phyloP scores from a whole-genome alignment of 1,140 invertebrate genomes.

The Conopomorpha cramerella region DNA sequence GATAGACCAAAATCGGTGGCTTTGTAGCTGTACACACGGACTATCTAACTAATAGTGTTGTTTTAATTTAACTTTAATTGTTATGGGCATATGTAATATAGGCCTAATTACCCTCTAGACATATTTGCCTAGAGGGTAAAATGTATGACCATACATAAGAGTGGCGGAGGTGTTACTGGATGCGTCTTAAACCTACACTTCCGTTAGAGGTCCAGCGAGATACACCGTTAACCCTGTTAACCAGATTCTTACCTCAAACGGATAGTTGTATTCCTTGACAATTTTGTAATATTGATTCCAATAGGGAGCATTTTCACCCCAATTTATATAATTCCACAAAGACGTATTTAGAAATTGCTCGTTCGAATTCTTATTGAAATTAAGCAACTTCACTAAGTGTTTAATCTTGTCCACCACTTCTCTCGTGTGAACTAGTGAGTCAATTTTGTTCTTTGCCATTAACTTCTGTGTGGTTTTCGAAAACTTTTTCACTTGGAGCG shows the following conservation, averaged over 20 bases:
- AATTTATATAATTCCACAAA: conserved; percentile 41
- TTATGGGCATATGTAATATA: too few relatives aligned
- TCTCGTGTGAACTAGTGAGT: conserved; percentile 20
- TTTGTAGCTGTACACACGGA: too few relatives aligned
- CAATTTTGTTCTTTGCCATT: conserved; percentile 33
- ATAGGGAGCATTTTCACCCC: conserved; percentile 46
- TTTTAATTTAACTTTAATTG: too few relatives aligned
- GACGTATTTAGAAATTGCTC: conserved; percentile 7
- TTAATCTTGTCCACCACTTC: conserved; percentile 34
- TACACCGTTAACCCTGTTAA: too few relatives aligned
- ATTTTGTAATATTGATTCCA: conserved; percentile 51
- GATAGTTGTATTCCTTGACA: conserved; percentile 39
- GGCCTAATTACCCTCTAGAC: too few relatives aligned
- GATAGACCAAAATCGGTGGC: too few relatives aligned
- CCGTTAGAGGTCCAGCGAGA: too few relatives aligned
- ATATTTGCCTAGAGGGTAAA: too few relatives aligned
- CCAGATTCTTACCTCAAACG: conserved; percentile 50
- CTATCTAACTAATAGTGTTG: too few relatives aligned
- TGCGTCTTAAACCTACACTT: too few relatives aligned
- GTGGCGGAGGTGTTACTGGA: too few relatives aligned
- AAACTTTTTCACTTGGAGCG: conserved; percentile 33
- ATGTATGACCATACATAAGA: too few relatives aligned
- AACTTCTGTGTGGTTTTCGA: conserved; percentile 38
- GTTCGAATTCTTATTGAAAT: conserved; percentile 19
- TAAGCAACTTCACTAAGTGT: conserved; percentile 30